These are phyloP conservation scores for Octodonta nipae DNA, from an alignment of 2,888 invertebrate species.

Conservation along the genomic window DNA sequence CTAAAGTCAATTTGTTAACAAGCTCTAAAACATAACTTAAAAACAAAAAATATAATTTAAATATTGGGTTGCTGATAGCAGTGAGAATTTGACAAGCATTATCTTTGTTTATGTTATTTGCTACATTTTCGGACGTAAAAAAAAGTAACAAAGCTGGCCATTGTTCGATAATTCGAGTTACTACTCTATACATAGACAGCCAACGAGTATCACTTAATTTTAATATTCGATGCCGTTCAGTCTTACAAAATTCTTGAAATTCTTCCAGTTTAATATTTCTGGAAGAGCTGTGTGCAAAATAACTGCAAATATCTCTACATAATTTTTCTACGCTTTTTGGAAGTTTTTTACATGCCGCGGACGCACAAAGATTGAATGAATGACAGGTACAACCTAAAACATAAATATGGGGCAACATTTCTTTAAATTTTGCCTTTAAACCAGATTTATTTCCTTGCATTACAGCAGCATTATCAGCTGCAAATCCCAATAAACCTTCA, in stretches of 20 bases:
- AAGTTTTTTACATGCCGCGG: slow-evolving; percentile 3
- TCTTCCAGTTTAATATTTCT: slow-evolving; percentile 3
- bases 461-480: slow-evolving; percentile 3
- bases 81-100: slow-evolving; percentile 9
- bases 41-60: no score
- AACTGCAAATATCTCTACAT: slow-evolving; percentile 3
- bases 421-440: slow-evolving; percentile 5
- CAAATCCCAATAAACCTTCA: slow-evolving; percentile 3
- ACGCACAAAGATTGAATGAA: slow-evolving; percentile 2
- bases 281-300: slow-evolving; percentile 6
- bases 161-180: slow-evolving; percentile 9
- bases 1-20: slow-evolving; percentile 5
- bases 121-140: slow-evolving; percentile 10
- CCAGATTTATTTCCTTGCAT: slow-evolving; percentile 4
- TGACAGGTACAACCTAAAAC: slow-evolving; percentile 5
- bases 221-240: slow-evolving; percentile 4
- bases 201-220: neutral
- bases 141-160: slow-evolving; percentile 9
- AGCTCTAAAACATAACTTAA: slow-evolving; percentile 4
- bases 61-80: slow-evolving; percentile 8
- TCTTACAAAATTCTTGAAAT: slow-evolving; percentile 4
- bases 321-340: slow-evolving; percentile 5
- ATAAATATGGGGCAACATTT: slow-evolving; percentile 3
- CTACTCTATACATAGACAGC: slow-evolving; percentile 8
- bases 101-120: slow-evolving; percentile 10